Percentiles rank a stretch among this genome's conserved stretches.
These are phyloP conservation scores for Bactericera cockerelli DNA, from an alignment of 1,140 invertebrate genomes.

Conservation along the genomic window DNA sequence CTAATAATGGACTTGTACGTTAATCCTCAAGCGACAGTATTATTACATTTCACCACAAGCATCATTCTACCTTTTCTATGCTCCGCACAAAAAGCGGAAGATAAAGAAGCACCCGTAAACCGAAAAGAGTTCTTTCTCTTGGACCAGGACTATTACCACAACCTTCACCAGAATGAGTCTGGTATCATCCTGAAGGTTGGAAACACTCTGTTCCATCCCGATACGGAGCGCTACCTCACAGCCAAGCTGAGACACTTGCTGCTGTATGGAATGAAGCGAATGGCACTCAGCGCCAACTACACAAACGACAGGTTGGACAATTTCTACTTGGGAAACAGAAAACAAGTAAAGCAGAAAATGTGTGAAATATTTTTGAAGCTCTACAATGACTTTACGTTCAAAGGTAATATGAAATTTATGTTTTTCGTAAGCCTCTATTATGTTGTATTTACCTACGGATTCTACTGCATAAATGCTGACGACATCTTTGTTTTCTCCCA, in stretches of 20 bases:
- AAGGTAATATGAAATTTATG: no score
- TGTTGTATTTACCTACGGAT: no score
- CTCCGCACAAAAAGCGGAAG: no score
- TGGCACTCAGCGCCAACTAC: not conserved
- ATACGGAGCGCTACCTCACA: not conserved
- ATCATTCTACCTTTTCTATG: no score
- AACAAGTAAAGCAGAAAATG: not conserved
- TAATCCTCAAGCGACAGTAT: no score
- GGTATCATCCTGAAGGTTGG: conserved; percentile 4
- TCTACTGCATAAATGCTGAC: no score
- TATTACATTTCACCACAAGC: no score
- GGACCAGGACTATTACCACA: not conserved
- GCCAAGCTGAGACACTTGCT: not conserved
- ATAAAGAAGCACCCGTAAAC: not conserved
- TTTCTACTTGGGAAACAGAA: not conserved
- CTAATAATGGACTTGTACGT: no score
- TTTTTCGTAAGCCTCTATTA: no score
- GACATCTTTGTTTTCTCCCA: no score
- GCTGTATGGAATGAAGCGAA: not conserved
- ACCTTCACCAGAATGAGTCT: not conserved
- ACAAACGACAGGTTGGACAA: not conserved
- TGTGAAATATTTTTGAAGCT: not conserved
- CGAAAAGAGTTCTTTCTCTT: not conserved
- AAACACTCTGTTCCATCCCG: not conserved
- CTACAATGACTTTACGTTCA: not conserved